Percentiles rank a stretch among this genome's conserved stretches.
Conservation (phyloP, 2,797 vertebrate genomes). For the Numenius phaeopus region DNA sequence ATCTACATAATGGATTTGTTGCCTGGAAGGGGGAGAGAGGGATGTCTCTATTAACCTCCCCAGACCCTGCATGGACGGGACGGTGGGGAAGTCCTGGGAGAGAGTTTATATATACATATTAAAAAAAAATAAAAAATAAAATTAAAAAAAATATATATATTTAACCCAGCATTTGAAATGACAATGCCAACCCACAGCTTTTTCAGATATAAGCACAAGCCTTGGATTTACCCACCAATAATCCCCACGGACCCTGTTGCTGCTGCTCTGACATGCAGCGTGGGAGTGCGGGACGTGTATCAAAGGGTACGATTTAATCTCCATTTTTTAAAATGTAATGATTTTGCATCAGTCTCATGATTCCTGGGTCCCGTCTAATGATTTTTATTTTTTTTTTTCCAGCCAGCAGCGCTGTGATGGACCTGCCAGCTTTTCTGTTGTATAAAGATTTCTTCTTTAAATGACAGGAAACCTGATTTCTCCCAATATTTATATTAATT, state of each 20-base stretch:
- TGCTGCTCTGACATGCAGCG: rapidly evolving
- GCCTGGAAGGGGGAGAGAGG: background rate
- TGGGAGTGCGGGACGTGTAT: rapidly evolving
- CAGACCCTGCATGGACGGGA: rapidly evolving
- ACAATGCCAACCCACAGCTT: background rate
- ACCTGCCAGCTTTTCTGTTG: background rate
- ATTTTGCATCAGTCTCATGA: background rate
- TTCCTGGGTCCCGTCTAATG: background rate
- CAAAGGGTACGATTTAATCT: background rate
- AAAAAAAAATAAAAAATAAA: too few species aligned
- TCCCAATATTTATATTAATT: conserved; percentile 57
- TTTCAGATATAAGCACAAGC: background rate
- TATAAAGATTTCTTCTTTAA: conserved; percentile 37
- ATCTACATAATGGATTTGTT: background rate
- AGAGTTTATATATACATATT: background rate
- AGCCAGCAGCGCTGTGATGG: background rate
- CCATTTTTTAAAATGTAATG: background rate
- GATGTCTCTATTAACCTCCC: background rate
- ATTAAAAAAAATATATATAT: rapidly evolving
- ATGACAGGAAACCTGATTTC: background rate
- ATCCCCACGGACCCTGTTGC: background rate
- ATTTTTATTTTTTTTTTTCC: background rate
- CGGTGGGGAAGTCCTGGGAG: background rate
- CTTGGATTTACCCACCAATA: background rate
- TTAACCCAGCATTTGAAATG: background rate